phyloP scores from a whole-genome alignment of 2,113 vertebrate genomes.

The Crotalus viridis region DNA sequence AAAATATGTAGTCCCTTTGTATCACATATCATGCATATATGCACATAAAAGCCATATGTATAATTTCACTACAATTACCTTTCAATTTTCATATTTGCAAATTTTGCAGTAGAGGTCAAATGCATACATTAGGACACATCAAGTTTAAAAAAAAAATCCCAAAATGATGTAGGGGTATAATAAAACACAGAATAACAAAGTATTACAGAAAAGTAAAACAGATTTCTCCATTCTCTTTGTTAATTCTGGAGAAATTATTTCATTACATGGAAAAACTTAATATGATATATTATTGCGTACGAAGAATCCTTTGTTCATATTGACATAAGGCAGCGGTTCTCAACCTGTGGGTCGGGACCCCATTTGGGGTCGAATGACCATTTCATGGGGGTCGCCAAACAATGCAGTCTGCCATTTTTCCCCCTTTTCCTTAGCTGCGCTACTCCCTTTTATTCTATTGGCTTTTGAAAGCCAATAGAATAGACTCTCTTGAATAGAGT shows the following conservation, averaged over 20 bases:
- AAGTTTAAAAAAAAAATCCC: not conserved
- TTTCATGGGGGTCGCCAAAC: too few species aligned
- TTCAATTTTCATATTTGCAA: not conserved
- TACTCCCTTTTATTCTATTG: too few species aligned
- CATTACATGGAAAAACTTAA: not conserved
- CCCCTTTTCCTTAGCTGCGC: too few species aligned
- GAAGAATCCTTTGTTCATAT: not conserved
- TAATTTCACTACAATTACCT: not conserved
- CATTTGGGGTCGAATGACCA: too few species aligned
- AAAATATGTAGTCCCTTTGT: too few species aligned
- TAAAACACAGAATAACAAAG: not conserved
- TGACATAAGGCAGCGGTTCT: not conserved
- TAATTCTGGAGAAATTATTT: not conserved
- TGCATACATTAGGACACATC: not conserved
- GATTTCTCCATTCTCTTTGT: not conserved
- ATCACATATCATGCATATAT: too few species aligned
- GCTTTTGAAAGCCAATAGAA: too few species aligned
- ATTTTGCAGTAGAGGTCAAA: not conserved
- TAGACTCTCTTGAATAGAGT: too few species aligned
- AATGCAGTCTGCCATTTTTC: too few species aligned
- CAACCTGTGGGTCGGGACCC: too few species aligned
- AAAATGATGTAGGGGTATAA: not conserved
- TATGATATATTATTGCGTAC: not conserved
- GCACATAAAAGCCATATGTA: too few species aligned
- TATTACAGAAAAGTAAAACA: not conserved